These are phyloP conservation scores for Planiliza haematocheilus DNA, from an alignment of 2,113 vertebrate species.

Conservation along the genomic window DNA sequence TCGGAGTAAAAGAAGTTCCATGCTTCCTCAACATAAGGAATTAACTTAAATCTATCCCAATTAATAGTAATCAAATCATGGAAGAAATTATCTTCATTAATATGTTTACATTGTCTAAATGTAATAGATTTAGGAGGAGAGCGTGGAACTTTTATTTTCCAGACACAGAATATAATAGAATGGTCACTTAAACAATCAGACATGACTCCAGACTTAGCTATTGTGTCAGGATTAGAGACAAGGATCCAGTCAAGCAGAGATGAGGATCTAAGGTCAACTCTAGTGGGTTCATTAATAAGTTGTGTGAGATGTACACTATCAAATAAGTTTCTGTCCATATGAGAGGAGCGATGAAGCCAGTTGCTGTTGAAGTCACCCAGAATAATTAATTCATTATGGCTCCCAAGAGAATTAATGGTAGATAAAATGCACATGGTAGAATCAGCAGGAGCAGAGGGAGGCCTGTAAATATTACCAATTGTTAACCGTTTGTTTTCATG, in stretches of 20 bases:
- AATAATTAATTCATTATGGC: neutral
- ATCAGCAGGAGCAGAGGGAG: neutral
- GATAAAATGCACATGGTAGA: neutral
- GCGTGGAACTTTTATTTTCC: slow-evolving; percentile 2
- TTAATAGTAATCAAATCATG: neutral
- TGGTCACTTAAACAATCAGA: neutral
- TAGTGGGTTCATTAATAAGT: neutral
- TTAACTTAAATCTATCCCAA: neutral
- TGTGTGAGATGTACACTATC: neutral
- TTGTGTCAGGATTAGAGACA: neutral
- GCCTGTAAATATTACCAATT: neutral
- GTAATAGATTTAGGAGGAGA: neutral
- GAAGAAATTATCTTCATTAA: neutral
- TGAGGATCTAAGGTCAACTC: neutral
- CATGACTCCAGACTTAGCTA: neutral
- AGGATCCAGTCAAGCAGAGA: neutral
- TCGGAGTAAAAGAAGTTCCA: too few relatives aligned
- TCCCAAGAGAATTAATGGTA: neutral
- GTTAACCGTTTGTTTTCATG: neutral
- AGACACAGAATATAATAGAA: neutral
- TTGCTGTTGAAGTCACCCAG: neutral
- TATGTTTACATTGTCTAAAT: neutral
- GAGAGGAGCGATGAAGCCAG: neutral
- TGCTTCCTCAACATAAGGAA: neutral
- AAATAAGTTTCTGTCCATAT: neutral